Evolutionary conservation across 2,888 invertebrate species (phyloP).

Genomic region (Caenorhabditis sp.): DNA sequence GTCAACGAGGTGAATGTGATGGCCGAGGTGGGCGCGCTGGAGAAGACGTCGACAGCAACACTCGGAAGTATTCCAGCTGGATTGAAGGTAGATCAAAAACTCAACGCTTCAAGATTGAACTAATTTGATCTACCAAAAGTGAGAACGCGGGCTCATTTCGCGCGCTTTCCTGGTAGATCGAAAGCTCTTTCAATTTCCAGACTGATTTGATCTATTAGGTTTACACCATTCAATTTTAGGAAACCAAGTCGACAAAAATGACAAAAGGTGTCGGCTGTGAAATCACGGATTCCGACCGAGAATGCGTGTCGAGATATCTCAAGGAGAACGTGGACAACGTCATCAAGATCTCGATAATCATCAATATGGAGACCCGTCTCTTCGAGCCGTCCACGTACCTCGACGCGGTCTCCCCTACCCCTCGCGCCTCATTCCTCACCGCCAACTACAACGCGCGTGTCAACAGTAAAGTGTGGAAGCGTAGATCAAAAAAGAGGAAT

Average conservation of each 20-base stretch:
- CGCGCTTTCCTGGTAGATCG: too few species aligned
- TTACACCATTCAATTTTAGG: too few species aligned
- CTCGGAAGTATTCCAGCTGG: slow-evolving; percentile 32
- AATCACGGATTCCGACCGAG: slow-evolving; percentile 75
- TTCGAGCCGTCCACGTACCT: slow-evolving; percentile 81
- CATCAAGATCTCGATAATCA: slow-evolving; percentile 75
- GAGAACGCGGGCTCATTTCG: too few species aligned
- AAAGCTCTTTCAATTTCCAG: too few species aligned
- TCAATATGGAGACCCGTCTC: slow-evolving; percentile 78
- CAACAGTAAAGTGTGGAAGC: slow-evolving; percentile 80
- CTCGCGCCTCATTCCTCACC: slow-evolving; percentile 80
- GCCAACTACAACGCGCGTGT: slow-evolving; percentile 82
- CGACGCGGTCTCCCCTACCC: slow-evolving; percentile 79
- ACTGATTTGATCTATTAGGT: too few species aligned
- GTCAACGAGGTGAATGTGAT: slow-evolving; percentile 74
- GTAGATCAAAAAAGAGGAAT: slow-evolving; percentile 70
- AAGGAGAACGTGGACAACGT: slow-evolving; percentile 76
- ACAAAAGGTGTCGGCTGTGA: slow-evolving; percentile 75
- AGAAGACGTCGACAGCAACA: slow-evolving; percentile 50
- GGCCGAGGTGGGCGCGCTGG: slow-evolving; percentile 65
- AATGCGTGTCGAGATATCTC: slow-evolving; percentile 69
- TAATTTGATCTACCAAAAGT: too few species aligned
- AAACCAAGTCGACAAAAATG: slow-evolving; percentile 51
- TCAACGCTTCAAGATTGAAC: too few species aligned
- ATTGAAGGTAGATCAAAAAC: background rate